These are phyloP conservation scores for Cyprinella venusta DNA, from an alignment of 2,797 vertebrate genomes.

Conservation along the genomic window DNA sequence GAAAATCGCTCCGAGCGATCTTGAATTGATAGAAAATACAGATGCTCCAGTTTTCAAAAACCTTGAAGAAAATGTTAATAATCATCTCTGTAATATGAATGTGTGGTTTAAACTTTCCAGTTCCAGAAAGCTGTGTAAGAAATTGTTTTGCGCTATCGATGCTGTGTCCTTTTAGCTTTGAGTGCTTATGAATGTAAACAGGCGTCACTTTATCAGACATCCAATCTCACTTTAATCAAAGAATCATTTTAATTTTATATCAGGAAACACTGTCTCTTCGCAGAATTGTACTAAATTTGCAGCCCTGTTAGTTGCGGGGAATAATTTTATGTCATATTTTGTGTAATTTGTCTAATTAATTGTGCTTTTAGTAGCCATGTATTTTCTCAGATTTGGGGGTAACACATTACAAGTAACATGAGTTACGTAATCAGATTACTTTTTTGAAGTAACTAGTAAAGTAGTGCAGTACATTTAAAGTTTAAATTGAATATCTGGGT, in stretches of 20 bases:
- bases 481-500: too few species aligned
- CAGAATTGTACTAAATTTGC: background rate
- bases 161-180: background rate
- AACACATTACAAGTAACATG: too few species aligned
- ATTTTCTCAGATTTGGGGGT: too few species aligned
- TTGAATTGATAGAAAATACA: background rate
- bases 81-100: background rate
- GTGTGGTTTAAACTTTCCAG: background rate
- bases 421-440: too few species aligned
- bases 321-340: background rate
- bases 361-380: background rate
- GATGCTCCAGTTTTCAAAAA: background rate
- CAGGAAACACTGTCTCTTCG: background rate
- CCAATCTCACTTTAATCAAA: background rate
- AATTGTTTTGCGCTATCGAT: background rate
- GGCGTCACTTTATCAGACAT: background rate
- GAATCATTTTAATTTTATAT: background rate
- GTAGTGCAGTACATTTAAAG: too few species aligned
- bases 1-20: background rate
- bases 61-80: background rate
- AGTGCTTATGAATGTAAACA: background rate
- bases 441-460: too few species aligned
- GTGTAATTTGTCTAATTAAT: background rate
- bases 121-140: background rate
- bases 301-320: background rate